Base-by-base conservation (phyloP, 1,140 invertebrate genomes). In the Macrobrachium rosenbergii region DNA sequence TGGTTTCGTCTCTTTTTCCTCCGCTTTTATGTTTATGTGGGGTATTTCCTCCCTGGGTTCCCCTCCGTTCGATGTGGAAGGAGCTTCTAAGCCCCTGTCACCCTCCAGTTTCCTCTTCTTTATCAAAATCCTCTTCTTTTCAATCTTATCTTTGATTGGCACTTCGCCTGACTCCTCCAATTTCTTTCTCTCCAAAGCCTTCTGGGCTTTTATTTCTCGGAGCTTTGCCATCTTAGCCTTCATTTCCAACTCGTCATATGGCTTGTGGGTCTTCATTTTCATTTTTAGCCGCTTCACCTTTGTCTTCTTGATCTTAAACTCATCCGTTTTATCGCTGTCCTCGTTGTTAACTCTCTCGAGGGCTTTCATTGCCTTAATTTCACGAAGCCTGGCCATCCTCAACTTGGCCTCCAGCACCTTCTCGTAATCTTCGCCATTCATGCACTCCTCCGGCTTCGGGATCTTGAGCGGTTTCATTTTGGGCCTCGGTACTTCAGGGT, bases 1-100 rank as follows among this genome's bases (percentile, higher is more conserved):
- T 43, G 60, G 60, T 81, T 64, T 64, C 0, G 37, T 37, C 19
- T 81, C 64, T 62, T 64, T 43, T 81, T 64, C 78, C 19, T 81
- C 62, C 2, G 43, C n/a, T 21, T 81, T 63, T 16, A 45, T 16
- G 17, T 67, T 45, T 2, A 43, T n/a, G 11, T 72, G 19, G 3
- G 16, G 16, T n/a, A 72, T 23, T 16, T 72, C 37, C 11, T 72
- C 67, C 16, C 52, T 52, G 52, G 37, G 14, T 10, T 72, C 67
- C 8, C 21, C 67, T 72, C 21, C 67, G 37, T 72, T 28, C 23
- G 52, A 52, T 5, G 52, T 52, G 8, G 52, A 52, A 52, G 52
- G 52, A 52, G 52, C 52, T 12, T 52, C 52, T 12, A 12, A 12
- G 52, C 8, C 52, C 52, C 52, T 52, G 52, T 52, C 52, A 12